Percentiles rank a stretch among this genome's conserved stretches.
Evolutionary conservation across 2,113 vertebrate species (phyloP).

Genomic region (Nansenia antarctica): DNA sequence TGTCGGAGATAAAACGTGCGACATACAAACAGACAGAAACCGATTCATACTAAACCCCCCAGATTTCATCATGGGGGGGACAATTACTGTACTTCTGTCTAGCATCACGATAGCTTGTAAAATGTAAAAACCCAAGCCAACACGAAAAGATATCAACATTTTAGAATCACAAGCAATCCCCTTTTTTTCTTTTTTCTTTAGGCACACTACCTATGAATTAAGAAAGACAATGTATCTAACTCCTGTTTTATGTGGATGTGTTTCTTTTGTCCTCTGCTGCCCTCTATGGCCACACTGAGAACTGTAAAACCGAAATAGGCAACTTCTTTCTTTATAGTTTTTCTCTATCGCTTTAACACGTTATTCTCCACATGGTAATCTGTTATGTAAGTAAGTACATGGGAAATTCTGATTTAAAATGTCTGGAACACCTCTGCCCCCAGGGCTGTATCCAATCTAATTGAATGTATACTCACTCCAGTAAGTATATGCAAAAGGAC

Average conservation of each 20-base stretch:
- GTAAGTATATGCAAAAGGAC: conserved; percentile 14
- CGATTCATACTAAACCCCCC: too few species aligned
- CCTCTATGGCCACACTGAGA: too few species aligned
- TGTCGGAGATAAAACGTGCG: too few species aligned
- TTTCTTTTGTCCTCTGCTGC: too few species aligned
- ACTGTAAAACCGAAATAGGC: too few species aligned
- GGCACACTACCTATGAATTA: neutral
- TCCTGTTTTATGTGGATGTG: neutral
- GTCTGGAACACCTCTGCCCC: conserved; percentile 23
- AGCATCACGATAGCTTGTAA: neutral
- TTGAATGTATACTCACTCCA: conserved; percentile 28
- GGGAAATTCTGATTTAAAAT: conserved; percentile 4
- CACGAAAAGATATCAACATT: neutral
- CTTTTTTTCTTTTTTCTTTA: neutral
- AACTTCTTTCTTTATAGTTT: too few species aligned
- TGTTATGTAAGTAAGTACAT: conserved; percentile 11
- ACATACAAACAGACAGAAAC: too few species aligned
- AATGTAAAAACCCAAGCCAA: neutral
- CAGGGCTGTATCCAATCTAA: conserved; percentile 24
- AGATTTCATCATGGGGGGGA: too few species aligned
- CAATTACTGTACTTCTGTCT: neutral
- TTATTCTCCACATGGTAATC: too few species aligned
- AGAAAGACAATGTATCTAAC: neutral
- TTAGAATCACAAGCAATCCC: neutral
- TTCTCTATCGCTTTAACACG: too few species aligned